A percentile compares a stretch with the other conserved stretches of the same genome.
These are phyloP conservation scores for Epinephelus coioides DNA, from an alignment of 2,797 vertebrate species.

Conservation along the genomic window DNA sequence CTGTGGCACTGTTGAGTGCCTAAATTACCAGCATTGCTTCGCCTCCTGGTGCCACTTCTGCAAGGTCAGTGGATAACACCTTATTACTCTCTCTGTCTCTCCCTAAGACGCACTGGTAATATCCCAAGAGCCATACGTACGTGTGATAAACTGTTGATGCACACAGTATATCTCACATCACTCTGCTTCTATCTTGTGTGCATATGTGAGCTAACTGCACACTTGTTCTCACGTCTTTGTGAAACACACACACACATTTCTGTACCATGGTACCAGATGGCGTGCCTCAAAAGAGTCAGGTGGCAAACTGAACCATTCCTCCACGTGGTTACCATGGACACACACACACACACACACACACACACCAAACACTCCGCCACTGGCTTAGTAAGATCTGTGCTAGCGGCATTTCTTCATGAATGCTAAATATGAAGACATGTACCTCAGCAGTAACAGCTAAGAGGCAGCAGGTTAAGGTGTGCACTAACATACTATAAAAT, in stretches of 20 bases:
- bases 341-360: slow-evolving; percentile 20
- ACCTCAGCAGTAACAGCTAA: background rate
- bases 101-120: background rate
- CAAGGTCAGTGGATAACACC: slow-evolving; percentile 64
- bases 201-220: slow-evolving; percentile 20
- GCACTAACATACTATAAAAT: background rate
- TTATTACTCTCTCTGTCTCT: slow-evolving; percentile 8
- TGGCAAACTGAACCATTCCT: slow-evolving; percentile 51
- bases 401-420: background rate
- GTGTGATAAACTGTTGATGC: slow-evolving; percentile 7
- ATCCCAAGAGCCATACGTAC: background rate
- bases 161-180: background rate
- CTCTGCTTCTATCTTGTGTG: slow-evolving; percentile 4
- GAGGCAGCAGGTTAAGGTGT: background rate
- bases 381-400: slow-evolving; percentile 17
- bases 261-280: slow-evolving; percentile 59
- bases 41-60: slow-evolving; percentile 56
- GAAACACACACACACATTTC: slow-evolving; percentile 13
- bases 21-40: slow-evolving; percentile 65
- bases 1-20: slow-evolving; percentile 58
- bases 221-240: slow-evolving; percentile 5
- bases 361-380: slow-evolving; percentile 17
- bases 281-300: slow-evolving; percentile 47
- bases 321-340: slow-evolving; percentile 53
- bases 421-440: slow-evolving; percentile 15